These are phyloP conservation scores for Myanophis thanlyinensis DNA, from an alignment of 2,113 vertebrate genomes.

Conservation along the genomic window DNA sequence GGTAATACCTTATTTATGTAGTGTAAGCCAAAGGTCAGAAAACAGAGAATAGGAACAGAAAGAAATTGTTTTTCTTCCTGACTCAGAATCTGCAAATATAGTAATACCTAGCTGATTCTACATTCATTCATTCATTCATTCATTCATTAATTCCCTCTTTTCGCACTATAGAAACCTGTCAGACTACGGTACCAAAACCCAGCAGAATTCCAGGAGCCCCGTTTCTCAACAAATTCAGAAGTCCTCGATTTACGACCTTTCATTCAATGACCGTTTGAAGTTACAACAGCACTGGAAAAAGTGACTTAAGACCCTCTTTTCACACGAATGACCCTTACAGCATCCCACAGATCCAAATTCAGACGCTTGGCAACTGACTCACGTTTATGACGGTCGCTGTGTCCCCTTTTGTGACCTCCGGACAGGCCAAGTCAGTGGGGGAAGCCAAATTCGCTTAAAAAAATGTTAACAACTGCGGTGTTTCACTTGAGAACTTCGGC, in stretches of 20 bases:
- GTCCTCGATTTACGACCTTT: neutral
- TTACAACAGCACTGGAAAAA: neutral
- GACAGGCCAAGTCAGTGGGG: neutral
- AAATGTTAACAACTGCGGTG: no score
- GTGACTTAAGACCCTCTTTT: neutral
- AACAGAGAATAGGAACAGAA: neutral
- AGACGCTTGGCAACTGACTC: neutral
- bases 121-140: rapidly evolving
- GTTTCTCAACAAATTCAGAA: neutral
- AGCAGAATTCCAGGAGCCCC: neutral
- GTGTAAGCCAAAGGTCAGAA: neutral
- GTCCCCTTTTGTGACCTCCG: neutral
- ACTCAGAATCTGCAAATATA: neutral
- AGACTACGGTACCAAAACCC: neutral
- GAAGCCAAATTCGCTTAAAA: neutral
- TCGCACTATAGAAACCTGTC: neutral
- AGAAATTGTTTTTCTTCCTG: neutral
- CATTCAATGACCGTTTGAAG: neutral
- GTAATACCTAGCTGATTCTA: neutral
- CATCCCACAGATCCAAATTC: neutral
- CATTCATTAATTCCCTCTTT: neutral
- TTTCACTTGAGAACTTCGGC: neutral
- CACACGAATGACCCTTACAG: neutral
- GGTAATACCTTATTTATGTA: neutral
- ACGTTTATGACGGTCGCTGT: neutral